Evolutionary conservation across 2,888 invertebrate genomes (phyloP).

Genomic region (Drosophila greeni): DNA sequence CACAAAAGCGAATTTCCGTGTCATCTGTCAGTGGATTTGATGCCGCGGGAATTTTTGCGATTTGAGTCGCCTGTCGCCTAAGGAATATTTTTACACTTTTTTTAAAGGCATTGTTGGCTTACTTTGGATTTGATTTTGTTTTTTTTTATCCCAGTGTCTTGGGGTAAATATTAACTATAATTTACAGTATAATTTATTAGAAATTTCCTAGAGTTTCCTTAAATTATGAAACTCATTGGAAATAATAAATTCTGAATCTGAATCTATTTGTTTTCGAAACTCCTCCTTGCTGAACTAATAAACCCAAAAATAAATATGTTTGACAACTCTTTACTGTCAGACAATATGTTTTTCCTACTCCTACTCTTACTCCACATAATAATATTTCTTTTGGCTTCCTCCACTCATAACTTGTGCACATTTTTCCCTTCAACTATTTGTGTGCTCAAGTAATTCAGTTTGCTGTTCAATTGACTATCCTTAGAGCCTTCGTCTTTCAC

Average conservation of each 20-base stretch:
- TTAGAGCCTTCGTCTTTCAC: conserved; percentile 59
- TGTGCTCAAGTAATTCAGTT: conserved; percentile 53
- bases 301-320: not conserved
- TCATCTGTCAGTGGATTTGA: conserved; percentile 71
- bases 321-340: conserved; percentile 21
- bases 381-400: not conserved
- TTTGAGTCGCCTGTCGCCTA: conserved; percentile 17
- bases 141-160: not conserved
- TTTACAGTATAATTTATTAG: not conserved
- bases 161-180: not conserved
- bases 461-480: conserved; percentile 45
- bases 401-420: conserved; percentile 29
- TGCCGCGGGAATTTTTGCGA: conserved; percentile 25
- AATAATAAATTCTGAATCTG: not conserved
- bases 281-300: not conserved
- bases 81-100: conserved; percentile 3
- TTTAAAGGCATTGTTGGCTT: not conserved
- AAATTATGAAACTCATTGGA: not conserved
- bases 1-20: conserved; percentile 70
- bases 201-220: not conserved
- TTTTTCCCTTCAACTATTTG: conserved; percentile 43
- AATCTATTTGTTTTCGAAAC: not conserved
- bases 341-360: not conserved
- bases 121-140: not conserved
- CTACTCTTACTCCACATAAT: not conserved